Evolutionary conservation across 2,113 vertebrate genomes (phyloP).

Genomic region (Thunnus thynnus): DNA sequence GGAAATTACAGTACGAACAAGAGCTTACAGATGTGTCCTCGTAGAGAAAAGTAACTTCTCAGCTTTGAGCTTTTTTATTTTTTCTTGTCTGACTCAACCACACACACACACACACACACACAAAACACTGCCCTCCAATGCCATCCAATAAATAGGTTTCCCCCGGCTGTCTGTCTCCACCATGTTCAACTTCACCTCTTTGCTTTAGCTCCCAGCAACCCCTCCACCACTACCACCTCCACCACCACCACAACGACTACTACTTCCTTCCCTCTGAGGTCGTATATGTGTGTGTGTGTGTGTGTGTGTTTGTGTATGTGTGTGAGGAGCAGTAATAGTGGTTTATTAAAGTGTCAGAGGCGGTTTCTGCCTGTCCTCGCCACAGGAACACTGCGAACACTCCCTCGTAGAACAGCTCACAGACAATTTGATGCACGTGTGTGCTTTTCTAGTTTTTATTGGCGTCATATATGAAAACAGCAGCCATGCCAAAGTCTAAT

Average conservation of each 20-base stretch:
- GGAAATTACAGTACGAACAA: slow-evolving; percentile 51
- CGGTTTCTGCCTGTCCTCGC: slow-evolving; percentile 33
- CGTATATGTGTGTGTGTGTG: too few species aligned
- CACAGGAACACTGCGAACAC: slow-evolving; percentile 31
- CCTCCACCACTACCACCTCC: neutral
- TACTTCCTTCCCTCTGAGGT: slow-evolving; percentile 5
- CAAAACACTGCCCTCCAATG: slow-evolving; percentile 16
- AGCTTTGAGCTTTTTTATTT: neutral
- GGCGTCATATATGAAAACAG: slow-evolving; percentile 24
- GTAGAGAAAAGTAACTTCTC: slow-evolving; percentile 28
- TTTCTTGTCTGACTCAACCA: neutral
- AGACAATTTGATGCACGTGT: neutral
- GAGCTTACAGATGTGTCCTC: slow-evolving; percentile 62
- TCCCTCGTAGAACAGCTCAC: neutral
- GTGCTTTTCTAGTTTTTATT: slow-evolving; percentile 17
- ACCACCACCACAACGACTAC: neutral
- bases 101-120: slow-evolving; percentile 27
- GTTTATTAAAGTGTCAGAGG: slow-evolving; percentile 69
- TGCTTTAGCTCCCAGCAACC: slow-evolving; percentile 21
- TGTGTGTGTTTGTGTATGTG: slow-evolving; percentile 26
- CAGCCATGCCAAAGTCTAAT: slow-evolving; percentile 34
- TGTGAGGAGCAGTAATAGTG: slow-evolving; percentile 22
- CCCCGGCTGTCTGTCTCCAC: slow-evolving; percentile 43
- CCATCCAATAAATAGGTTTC: slow-evolving; percentile 58
- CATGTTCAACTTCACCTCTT: slow-evolving; percentile 30